Evolutionary conservation across 1,140 invertebrate genomes (phyloP), one percentile per base, ranked within the genome.

Genomic region (Polypedilum pembai): DNA sequence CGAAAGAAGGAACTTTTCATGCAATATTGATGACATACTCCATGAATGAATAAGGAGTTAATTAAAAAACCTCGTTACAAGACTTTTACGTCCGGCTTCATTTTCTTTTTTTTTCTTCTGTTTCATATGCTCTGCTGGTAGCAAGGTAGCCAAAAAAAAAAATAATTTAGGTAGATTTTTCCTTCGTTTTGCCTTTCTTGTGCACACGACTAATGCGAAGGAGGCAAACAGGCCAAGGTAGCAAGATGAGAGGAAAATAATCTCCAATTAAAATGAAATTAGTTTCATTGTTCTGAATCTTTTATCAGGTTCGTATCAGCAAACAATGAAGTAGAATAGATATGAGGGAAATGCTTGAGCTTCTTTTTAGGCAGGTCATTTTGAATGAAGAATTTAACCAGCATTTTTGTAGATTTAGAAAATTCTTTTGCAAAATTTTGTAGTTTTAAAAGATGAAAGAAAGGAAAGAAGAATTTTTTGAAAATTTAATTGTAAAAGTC

Each of bases 241-340:
- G 10, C 12, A n/a, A 56, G n/a, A 56, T 56, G 45, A 56, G 45
- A 56, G 45, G 45, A 56, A 69, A 21, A 69, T 69, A 69, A 69
- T 69, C 20, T 69, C 65, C 18, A 69, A 69, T 69, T 69, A 69
- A 69, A 69, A 69, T 69, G 65, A 69, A 69, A 69, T 69, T 69
- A 69, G 65, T 69, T 69, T 21, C 65, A 69, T 69, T 69, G 65
- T 69, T 69, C 20, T 69, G 17, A 21, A 69, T 69, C 65, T 69
- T 69, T 69, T 69, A 69, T 69, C 65, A 69, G 65, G 65, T 18
- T 21, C 65, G 10, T 8, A 69, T 69, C 65, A 69, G 65, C 65
- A 69, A 7, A 69, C 15, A 69, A 20, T 20, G 18, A 3, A 21
- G n/a, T 12, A 41, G 10, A n/a, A 17, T 18, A 17, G 63, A 17